A percentile compares a stretch with the other conserved stretches of the same genome.
These are phyloP conservation scores for Cavia aperea DNA, from an alignment of 2,113 vertebrate species.

Conservation along the genomic window DNA sequence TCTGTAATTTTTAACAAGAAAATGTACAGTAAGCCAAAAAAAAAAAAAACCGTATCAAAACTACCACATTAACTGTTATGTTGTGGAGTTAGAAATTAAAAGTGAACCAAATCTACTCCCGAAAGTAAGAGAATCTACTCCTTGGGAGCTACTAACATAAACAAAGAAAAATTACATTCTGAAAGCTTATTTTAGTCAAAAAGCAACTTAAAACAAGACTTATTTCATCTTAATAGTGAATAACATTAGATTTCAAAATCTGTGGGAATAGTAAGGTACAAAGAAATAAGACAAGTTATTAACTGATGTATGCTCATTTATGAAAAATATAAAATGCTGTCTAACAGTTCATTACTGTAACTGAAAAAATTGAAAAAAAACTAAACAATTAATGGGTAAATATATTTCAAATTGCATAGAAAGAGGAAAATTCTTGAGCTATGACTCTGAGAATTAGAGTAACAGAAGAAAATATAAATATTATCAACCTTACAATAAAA, in stretches of 20 bases:
- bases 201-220: neutral
- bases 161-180: neutral
- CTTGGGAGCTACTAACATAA: neutral
- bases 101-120: neutral
- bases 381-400: neutral
- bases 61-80: neutral
- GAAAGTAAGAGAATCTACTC: neutral
- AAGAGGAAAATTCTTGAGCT: neutral
- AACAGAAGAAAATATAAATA: neutral
- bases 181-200: constrained; percentile 15
- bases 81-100: constrained; percentile 1
- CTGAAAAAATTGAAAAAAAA: neutral
- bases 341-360: neutral
- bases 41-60: neutral
- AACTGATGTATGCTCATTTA: neutral
- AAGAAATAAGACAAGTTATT: neutral
- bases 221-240: neutral
- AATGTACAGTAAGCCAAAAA: neutral
- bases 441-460: neutral
- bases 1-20: neutral
- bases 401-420: neutral
- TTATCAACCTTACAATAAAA: neutral
- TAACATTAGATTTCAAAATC: neutral
- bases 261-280: neutral
- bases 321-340: neutral